Evolutionary conservation across 2,113 vertebrate genomes (phyloP).

Genomic region (Clarias gariepinus): DNA sequence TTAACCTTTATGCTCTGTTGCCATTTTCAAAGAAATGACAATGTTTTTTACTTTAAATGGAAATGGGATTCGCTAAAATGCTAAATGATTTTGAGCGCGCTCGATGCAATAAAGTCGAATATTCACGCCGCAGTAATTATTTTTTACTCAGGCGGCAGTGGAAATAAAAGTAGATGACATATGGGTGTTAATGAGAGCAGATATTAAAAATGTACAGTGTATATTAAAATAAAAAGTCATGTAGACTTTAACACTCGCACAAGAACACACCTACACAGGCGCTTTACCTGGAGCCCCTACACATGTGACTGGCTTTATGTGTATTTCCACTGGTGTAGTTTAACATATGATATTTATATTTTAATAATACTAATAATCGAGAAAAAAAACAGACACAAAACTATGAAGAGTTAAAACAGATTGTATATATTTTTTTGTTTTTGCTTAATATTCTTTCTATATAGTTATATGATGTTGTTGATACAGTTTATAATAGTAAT

Average conservation of each 20-base stretch:
- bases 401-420: not conserved
- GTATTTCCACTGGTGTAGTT: not conserved
- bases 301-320: not conserved
- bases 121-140: not conserved
- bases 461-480: not conserved
- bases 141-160: not conserved
- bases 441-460: not conserved
- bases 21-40: constrained; percentile 13
- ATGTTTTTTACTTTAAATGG: constrained; percentile 4
- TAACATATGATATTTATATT: not conserved
- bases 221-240: not conserved
- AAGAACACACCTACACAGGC: not conserved
- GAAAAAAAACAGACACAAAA: not conserved
- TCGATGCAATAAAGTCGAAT: not conserved
- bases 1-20: constrained; percentile 29
- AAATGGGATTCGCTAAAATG: not conserved
- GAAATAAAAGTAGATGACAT: not conserved
- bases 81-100: not conserved
- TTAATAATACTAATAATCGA: not conserved
- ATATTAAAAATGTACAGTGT: not conserved
- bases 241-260: not conserved
- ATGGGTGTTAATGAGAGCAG: not conserved
- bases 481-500: not conserved
- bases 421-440: not conserved
- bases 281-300: not conserved